phyloP scores from a whole-genome alignment of 2,888 invertebrate species.

The Alentia gelatinosa region DNA sequence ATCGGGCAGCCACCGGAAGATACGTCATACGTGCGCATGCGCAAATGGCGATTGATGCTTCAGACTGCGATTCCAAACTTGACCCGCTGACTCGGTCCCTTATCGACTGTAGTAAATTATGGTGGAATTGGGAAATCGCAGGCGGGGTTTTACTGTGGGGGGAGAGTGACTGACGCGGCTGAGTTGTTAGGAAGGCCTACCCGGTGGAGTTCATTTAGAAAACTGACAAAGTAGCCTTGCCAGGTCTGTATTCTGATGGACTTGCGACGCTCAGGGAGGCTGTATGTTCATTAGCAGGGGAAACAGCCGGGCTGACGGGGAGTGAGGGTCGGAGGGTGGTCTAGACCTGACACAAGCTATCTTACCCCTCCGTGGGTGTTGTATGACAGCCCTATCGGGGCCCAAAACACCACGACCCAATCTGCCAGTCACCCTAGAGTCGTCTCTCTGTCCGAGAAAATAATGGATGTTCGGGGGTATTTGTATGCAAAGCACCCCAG shows the following conservation, averaged over 20 bases:
- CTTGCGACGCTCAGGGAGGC: neutral
- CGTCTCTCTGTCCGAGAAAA: neutral
- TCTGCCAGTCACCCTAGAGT: neutral
- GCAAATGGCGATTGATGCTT: constrained; percentile 40
- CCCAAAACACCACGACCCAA: neutral
- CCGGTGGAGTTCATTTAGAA: neutral
- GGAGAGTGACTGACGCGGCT: neutral
- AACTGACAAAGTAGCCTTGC: constrained; percentile 8
- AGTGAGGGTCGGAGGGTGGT: neutral
- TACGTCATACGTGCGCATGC: constrained; percentile 1
- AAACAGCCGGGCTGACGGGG: neutral
- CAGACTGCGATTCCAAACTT: neutral
- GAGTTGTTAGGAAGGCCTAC: neutral
- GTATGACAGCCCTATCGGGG: neutral
- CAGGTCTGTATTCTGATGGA: neutral
- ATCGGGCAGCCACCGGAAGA: neutral
- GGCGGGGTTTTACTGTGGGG: neutral
- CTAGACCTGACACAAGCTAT: neutral
- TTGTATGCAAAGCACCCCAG: neutral
- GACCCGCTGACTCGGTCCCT: constrained; percentile 4
- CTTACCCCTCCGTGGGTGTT: neutral
- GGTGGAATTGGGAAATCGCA: neutral
- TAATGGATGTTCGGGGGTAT: neutral
- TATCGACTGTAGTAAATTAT: constrained; percentile 27
- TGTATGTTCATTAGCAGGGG: neutral